Evolutionary conservation across 2,888 invertebrate genomes (phyloP).

Genomic region (Luperina nickerlii): DNA sequence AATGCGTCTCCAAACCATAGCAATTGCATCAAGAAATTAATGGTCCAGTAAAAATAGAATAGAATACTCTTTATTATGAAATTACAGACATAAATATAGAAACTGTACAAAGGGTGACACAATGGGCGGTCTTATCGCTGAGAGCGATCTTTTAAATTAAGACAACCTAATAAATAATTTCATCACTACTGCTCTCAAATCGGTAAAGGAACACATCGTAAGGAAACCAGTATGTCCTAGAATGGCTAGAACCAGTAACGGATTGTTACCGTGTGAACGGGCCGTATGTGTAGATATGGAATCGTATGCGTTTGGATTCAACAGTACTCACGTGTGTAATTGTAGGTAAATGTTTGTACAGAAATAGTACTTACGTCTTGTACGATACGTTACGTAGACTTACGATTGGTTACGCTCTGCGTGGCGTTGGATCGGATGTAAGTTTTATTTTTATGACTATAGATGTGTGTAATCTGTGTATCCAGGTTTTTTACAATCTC

Average conservation of each 20-base stretch:
- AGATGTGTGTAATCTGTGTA: slow-evolving; percentile 13
- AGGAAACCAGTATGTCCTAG: too few species aligned
- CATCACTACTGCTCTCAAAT: too few species aligned
- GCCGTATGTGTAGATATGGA: slow-evolving; percentile 1
- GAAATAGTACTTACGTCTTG: slow-evolving; percentile 54
- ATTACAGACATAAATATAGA: too few species aligned
- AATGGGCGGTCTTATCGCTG: too few species aligned
- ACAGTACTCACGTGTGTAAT: slow-evolving; percentile 27
- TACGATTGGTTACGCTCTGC: slow-evolving; percentile 49
- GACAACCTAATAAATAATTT: too few species aligned
- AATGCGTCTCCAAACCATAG: slow-evolving; percentile 7
- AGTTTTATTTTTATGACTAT: slow-evolving; percentile 37
- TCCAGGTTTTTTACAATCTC: slow-evolving; percentile 28
- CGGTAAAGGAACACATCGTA: too few species aligned
- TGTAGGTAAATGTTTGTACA: slow-evolving; percentile 45
- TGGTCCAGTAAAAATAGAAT: slow-evolving; percentile 27
- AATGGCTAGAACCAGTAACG: slow-evolving; percentile 14
- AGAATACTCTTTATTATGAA: too few species aligned
- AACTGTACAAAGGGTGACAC: too few species aligned
- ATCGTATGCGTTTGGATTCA: slow-evolving; percentile 17
- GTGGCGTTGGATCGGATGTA: slow-evolving; percentile 35
- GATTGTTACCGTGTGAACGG: slow-evolving; percentile 28
- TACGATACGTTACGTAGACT: slow-evolving; percentile 45
- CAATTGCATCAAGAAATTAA: slow-evolving; percentile 41
- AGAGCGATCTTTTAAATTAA: too few species aligned